phyloP scores from a whole-genome alignment of 2,888 invertebrate genomes.

The Cerastis leucographa region DNA sequence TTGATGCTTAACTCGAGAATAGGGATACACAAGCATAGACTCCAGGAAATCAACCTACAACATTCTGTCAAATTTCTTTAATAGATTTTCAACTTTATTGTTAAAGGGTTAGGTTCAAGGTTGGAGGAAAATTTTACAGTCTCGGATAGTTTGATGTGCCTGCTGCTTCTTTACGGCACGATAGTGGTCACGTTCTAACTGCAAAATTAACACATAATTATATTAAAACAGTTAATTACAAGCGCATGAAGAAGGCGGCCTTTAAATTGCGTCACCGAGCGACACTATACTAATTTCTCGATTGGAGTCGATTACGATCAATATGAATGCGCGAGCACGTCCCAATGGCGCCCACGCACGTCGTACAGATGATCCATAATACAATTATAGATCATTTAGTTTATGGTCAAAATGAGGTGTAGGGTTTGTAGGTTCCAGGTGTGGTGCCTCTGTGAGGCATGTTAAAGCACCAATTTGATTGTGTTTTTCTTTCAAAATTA shows the following conservation, averaged over 20 bases:
- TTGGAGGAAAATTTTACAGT: no score
- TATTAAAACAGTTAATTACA: constrained; percentile 38
- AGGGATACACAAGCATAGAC: neutral
- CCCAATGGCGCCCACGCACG: constrained; percentile 88
- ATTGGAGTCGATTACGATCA: constrained; percentile 85
- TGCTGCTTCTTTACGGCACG: neutral
- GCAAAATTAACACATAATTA: neutral
- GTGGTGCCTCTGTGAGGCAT: constrained; percentile 40
- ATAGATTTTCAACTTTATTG: no score
- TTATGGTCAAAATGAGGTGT: neutral
- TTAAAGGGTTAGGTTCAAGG: no score
- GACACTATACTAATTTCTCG: constrained; percentile 82
- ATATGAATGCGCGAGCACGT: constrained; percentile 88
- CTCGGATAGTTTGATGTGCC: no score
- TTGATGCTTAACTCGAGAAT: neutral
- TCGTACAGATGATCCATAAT: constrained; percentile 87
- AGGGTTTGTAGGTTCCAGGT: neutral
- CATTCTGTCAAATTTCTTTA: no score
- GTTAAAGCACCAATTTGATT: neutral
- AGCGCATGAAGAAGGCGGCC: constrained; percentile 52
- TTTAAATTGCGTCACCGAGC: constrained; percentile 75
- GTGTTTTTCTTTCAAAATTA: neutral
- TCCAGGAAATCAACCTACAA: no score
- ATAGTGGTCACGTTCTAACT: neutral
- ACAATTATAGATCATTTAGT: constrained; percentile 85